These are phyloP conservation scores for Synanthedon andrenaeformis DNA, from an alignment of 2,888 invertebrate genomes.

Conservation along the genomic window DNA sequence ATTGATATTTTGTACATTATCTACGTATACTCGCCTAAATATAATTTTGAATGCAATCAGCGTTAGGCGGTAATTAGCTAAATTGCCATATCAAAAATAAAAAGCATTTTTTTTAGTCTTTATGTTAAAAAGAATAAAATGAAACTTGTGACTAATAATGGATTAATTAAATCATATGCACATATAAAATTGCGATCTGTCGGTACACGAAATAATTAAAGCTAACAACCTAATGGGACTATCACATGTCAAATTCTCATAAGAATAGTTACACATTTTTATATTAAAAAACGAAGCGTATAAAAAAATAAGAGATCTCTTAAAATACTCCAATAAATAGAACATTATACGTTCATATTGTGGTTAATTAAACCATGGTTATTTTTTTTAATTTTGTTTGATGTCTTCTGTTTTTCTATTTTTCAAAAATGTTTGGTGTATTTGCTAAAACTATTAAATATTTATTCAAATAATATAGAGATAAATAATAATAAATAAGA, in stretches of 20 bases:
- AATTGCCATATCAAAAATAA: too few species aligned
- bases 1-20: slow-evolving; percentile 2
- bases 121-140: too few species aligned
- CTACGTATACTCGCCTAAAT: slow-evolving; percentile 1
- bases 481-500: too few species aligned
- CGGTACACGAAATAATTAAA: not conserved
- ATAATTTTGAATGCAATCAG: slow-evolving; percentile 1
- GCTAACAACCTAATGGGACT: not conserved
- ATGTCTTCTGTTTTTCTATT: too few species aligned
- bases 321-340: too few species aligned
- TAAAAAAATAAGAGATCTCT: too few species aligned
- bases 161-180: not conserved
- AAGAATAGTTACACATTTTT: not conserved
- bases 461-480: not conserved
- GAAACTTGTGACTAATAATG: too few species aligned
- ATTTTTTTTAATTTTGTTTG: too few species aligned
- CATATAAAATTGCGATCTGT: not conserved
- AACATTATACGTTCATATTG: not conserved
- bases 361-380: too few species aligned
- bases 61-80: not conserved
- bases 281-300: not conserved
- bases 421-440: not conserved
- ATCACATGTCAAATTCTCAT: not conserved
- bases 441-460: not conserved
- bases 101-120: too few species aligned